Evolutionary conservation across 2,888 invertebrate genomes (phyloP).

Genomic region (Tromatobia lineatoria): DNA sequence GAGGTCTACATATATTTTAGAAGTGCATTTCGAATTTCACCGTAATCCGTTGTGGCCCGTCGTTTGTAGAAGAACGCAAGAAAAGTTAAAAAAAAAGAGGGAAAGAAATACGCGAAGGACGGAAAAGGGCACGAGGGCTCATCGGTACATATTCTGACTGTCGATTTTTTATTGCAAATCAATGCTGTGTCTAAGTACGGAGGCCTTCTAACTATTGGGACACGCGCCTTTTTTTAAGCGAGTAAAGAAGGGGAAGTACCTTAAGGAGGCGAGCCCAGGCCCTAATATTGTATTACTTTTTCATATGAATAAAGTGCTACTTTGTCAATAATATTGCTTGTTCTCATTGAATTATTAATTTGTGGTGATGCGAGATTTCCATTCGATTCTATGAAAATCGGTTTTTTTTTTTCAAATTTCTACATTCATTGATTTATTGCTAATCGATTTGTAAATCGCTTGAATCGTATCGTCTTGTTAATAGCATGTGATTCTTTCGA

Average conservation of each 20-base stretch:
- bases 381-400: no score
- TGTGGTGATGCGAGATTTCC: not conserved
- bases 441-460: no score
- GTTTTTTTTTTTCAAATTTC: no score
- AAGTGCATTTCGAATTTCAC: slow-evolving; percentile 48
- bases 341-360: not conserved
- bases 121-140: slow-evolving; percentile 19
- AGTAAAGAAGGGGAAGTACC: slow-evolving; percentile 46
- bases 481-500: no score
- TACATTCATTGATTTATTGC: no score
- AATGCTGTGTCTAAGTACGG: slow-evolving; percentile 57
- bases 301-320: slow-evolving; percentile 84
- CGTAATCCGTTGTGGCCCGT: slow-evolving; percentile 23
- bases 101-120: slow-evolving; percentile 27
- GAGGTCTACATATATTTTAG: slow-evolving; percentile 63
- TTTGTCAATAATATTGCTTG: slow-evolving; percentile 81
- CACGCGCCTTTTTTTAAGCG: slow-evolving; percentile 69
- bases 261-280: slow-evolving; percentile 70
- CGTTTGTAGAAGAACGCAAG: not conserved
- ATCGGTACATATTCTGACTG: slow-evolving; percentile 18
- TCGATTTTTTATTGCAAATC: slow-evolving; percentile 52
- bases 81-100: not conserved
- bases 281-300: slow-evolving; percentile 84
- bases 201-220: slow-evolving; percentile 75
- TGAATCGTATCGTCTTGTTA: no score